A percentile compares a stretch with the other conserved stretches of the same genome.
phyloP scores from a whole-genome alignment of 2,888 invertebrate genomes.

The Stenchaetothrips biformis region DNA sequence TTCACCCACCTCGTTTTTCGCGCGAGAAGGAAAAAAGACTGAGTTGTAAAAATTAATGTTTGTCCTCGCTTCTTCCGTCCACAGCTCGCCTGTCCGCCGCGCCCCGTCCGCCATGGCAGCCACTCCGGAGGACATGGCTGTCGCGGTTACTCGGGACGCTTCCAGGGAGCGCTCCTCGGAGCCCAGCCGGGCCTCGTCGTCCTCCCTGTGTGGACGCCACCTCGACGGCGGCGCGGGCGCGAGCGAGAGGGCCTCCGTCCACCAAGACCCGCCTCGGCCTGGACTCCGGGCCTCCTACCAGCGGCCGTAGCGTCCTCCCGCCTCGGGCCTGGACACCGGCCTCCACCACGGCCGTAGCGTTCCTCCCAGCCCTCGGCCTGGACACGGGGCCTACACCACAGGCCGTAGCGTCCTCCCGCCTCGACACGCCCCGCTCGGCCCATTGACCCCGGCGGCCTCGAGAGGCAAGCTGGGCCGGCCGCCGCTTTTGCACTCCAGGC shows the following conservation, averaged over 20 bases:
- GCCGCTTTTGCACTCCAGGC: conserved; percentile 8
- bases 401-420: no score
- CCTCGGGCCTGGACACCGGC: conserved; percentile 2
- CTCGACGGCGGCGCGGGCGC: neutral
- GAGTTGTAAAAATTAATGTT: no score
- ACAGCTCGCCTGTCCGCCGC: conserved; percentile 3
- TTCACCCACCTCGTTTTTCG: no score
- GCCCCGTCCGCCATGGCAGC: conserved; percentile 3
- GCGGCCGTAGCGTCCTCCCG: neutral
- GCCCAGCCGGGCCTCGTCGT: neutral
- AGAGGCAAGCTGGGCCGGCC: conserved; percentile 13
- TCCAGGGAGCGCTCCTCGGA: conserved; percentile 5
- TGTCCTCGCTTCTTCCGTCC: neutral
- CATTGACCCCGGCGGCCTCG: neutral
- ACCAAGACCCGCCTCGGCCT: conserved; percentile 13
- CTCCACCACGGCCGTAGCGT: neutral
- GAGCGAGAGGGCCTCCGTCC: conserved; percentile 5
- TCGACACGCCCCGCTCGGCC: neutral
- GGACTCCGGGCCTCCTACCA: neutral
- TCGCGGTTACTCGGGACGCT: neutral
- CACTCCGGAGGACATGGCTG: neutral
- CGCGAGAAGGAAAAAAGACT: no score
- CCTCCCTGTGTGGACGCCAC: neutral
- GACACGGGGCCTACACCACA: no score
- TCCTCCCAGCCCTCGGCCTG: neutral